phyloP scores from a whole-genome alignment of 2,888 invertebrate species.

The Brenthis ino region DNA sequence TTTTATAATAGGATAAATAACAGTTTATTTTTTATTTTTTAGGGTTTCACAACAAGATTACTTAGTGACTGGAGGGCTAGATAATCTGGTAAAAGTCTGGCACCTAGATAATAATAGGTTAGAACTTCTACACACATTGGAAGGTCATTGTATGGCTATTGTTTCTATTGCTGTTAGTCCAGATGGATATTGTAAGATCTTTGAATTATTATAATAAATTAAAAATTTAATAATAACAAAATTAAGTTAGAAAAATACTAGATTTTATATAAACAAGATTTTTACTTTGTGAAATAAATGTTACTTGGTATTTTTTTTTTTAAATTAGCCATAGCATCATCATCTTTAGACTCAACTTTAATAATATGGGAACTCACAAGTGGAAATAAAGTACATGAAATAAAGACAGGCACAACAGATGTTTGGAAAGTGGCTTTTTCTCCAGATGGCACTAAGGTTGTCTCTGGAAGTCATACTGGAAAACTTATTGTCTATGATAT shows the following conservation, averaged over 20 bases:
- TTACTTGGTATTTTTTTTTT: neutral
- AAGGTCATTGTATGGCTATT: constrained; percentile 95
- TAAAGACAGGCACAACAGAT: constrained; percentile 93
- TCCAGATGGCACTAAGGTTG: constrained; percentile 93
- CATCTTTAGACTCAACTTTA: constrained; percentile 94
- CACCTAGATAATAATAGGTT: constrained; percentile 85
- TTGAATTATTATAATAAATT: neutral
- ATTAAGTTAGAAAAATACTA: too few species aligned
- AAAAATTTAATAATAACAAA: too few species aligned
- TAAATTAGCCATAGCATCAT: constrained; percentile 89
- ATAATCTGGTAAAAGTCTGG: constrained; percentile 96
- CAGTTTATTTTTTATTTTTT: neutral
- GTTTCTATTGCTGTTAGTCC: constrained; percentile 95
- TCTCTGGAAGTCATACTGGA: constrained; percentile 95
- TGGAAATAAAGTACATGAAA: constrained; percentile 90
- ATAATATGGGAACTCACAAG: constrained; percentile 94
- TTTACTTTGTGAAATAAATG: too few species aligned
- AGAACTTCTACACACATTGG: constrained; percentile 88
- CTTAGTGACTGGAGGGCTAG: constrained; percentile 94
- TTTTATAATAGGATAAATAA: neutral
- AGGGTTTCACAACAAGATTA: constrained; percentile 72
- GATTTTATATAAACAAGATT: too few species aligned
- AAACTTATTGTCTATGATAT: constrained; percentile 94
- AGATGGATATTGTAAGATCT: constrained; percentile 90
- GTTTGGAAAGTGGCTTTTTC: constrained; percentile 97